These are phyloP conservation scores for Pachydiplax longipennis DNA, from an alignment of 2,888 invertebrate genomes.

Conservation along the genomic window DNA sequence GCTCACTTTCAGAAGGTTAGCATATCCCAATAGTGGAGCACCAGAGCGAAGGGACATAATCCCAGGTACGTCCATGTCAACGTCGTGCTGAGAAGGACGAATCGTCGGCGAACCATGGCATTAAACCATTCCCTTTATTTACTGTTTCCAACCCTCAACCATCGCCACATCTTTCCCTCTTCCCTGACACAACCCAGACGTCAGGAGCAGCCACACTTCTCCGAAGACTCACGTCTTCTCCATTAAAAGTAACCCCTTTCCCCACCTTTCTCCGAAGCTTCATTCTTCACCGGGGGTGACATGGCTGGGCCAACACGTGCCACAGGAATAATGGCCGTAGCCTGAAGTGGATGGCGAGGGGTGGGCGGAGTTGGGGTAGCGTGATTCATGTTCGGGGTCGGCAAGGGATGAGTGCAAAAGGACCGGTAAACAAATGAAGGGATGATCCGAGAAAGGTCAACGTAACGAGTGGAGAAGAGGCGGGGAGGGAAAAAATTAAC, in stretches of 20 bases:
- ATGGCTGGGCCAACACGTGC: slow-evolving; percentile 36
- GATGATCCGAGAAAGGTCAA: background rate
- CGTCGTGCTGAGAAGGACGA: background rate
- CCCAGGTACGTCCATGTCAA: background rate
- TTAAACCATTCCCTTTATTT: slow-evolving; percentile 27
- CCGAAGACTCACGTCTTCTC: slow-evolving; percentile 43
- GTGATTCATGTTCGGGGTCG: slow-evolving; percentile 31
- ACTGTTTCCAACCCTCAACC: slow-evolving; percentile 10
- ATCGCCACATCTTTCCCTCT: background rate
- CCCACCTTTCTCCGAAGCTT: background rate
- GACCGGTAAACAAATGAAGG: slow-evolving; percentile 32
- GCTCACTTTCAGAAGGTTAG: background rate
- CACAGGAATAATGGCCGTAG: slow-evolving; percentile 28
- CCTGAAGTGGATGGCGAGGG: background rate
- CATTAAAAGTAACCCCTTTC: slow-evolving; percentile 25
- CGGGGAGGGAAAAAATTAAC: background rate
- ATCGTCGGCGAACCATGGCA: background rate
- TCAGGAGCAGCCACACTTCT: slow-evolving; percentile 9
- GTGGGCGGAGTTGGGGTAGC: background rate
- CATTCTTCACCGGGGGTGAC: slow-evolving; percentile 38
- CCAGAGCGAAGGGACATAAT: background rate
- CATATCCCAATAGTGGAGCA: no score
- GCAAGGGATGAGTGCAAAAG: slow-evolving; percentile 15
- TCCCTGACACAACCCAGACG: background rate
- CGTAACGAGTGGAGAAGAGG: background rate